These are phyloP conservation scores for Plecotus auritus DNA, from an alignment of 2,113 vertebrate genomes.

Conservation along the genomic window DNA sequence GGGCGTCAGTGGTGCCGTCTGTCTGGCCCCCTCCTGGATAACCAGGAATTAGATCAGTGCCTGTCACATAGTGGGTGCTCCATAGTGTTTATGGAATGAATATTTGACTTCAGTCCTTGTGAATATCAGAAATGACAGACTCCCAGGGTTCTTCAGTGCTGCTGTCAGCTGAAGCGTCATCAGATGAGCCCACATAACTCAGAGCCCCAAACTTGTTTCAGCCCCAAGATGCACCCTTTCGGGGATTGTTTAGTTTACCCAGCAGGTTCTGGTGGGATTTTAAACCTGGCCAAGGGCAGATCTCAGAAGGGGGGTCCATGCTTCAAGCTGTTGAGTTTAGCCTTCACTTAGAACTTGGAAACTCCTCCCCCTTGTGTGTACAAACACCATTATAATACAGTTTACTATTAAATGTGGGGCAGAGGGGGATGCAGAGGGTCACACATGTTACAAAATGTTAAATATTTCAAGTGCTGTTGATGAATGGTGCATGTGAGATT, in stretches of 20 bases:
- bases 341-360: background rate
- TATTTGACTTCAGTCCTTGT: background rate
- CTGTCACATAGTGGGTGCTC: background rate
- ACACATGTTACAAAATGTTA: background rate
- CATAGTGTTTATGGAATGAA: background rate
- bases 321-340: background rate
- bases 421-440: background rate
- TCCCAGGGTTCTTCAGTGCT: background rate
- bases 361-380: background rate
- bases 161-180: background rate
- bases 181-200: background rate
- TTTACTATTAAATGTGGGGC: background rate
- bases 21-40: background rate
- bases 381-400: background rate
- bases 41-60: background rate
- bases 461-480: background rate
- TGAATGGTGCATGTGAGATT: accelerated
- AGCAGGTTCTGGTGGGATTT: background rate
- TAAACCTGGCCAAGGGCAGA: background rate
- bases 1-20: background rate
- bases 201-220: background rate
- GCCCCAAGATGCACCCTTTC: background rate
- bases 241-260: background rate
- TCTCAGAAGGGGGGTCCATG: background rate
- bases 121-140: background rate